Conservation (phyloP, 2,888 invertebrate genomes). For the Muschampia plurimacula region DNA sequence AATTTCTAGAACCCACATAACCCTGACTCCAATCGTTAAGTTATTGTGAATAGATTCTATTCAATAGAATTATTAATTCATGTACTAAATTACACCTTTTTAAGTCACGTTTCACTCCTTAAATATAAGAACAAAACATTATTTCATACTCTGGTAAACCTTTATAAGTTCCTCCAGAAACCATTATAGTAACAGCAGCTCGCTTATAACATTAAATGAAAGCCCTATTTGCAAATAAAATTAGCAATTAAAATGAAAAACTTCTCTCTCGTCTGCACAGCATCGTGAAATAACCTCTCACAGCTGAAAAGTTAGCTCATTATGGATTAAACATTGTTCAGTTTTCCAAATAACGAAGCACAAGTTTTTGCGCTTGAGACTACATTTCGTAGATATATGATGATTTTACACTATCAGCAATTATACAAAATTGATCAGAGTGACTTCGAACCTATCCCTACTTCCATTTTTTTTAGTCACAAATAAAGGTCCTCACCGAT, state of each 20-base stretch:
- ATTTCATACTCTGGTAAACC: background rate
- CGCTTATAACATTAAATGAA: slow-evolving; percentile 12
- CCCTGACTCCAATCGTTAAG: too few relatives aligned
- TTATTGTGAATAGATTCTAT: too few relatives aligned
- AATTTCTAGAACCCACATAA: too few relatives aligned
- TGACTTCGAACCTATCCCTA: too few relatives aligned
- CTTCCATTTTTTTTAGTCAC: too few relatives aligned
- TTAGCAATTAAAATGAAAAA: slow-evolving; percentile 32
- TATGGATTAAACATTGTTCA: slow-evolving; percentile 25
- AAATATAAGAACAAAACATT: background rate
- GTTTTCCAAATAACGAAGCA: slow-evolving; percentile 15
- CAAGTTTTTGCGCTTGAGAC: slow-evolving; percentile 3
- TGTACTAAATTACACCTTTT: too few relatives aligned
- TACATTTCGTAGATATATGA: background rate
- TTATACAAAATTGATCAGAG: too few relatives aligned
- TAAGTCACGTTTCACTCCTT: background rate
- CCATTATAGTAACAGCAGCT: slow-evolving; percentile 8
- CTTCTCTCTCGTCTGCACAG: slow-evolving; percentile 14
- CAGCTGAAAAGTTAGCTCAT: slow-evolving; percentile 30
- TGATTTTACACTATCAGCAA: background rate
- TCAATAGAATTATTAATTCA: too few relatives aligned
- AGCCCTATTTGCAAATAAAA: slow-evolving; percentile 25
- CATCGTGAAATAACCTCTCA: slow-evolving; percentile 16
- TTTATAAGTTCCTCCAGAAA: background rate
- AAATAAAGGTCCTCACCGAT: too few relatives aligned